A percentile compares a stretch with the other conserved stretches of the same genome.
These are phyloP conservation scores for Indicator maculatus DNA, from an alignment of 2,113 vertebrate species.

Conservation along the genomic window DNA sequence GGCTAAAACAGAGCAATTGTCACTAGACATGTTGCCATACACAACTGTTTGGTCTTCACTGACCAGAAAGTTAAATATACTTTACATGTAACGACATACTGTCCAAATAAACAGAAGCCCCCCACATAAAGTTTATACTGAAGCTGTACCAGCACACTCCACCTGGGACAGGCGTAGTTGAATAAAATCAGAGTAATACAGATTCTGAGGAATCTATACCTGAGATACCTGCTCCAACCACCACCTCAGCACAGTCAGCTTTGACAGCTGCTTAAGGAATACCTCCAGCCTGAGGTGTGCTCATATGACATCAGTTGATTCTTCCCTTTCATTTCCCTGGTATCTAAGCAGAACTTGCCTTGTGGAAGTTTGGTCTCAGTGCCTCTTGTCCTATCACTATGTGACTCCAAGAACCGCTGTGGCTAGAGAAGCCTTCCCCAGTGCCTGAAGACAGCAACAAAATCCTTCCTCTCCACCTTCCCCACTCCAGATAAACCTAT, in stretches of 20 bases:
- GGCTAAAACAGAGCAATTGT: neutral
- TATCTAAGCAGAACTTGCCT: neutral
- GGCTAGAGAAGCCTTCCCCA: neutral
- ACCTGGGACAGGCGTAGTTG: neutral
- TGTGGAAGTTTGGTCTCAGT: neutral
- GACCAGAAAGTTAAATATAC: neutral
- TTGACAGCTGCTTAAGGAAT: neutral
- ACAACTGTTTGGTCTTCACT: neutral
- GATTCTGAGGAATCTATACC: neutral
- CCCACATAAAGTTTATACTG: neutral
- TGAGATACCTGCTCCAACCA: neutral
- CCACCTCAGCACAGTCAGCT: neutral
- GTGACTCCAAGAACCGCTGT: neutral
- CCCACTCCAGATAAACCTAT: neutral
- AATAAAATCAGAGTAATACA: neutral
- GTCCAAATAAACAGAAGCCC: neutral
- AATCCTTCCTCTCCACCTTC: neutral
- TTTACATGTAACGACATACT: neutral
- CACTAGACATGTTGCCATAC: neutral
- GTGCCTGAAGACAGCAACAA: neutral
- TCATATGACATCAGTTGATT: rapidly evolving
- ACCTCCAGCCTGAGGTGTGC: neutral
- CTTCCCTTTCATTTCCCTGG: neutral
- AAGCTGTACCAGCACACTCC: neutral
- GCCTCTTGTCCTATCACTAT: neutral